Conservation (phyloP, 2,797 vertebrate species). For the Cheirogaleus major region DNA sequence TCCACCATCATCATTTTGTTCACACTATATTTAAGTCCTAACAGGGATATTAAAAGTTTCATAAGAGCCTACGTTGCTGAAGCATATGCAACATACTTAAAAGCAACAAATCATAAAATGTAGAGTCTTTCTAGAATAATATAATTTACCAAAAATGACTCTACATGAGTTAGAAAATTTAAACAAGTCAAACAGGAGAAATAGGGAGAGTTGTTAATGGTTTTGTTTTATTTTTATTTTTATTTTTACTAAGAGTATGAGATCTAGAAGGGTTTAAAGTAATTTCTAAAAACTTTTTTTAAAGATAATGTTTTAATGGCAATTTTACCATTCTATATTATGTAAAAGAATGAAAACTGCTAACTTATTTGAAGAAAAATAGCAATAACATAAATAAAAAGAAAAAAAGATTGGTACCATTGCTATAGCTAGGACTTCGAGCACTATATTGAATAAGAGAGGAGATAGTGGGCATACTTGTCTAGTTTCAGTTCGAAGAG, state of each 20-base stretch:
- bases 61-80: not conserved
- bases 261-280: not conserved
- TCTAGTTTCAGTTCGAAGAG: too few relatives aligned
- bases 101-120: not conserved
- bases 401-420: not conserved
- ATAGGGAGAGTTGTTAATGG: not conserved
- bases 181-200: not conserved
- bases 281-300: not conserved
- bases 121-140: not conserved
- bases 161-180: not conserved
- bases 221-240: not conserved
- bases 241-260: not conserved
- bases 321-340: not conserved
- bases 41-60: fast-evolving
- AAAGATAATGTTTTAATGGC: not conserved
- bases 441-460: too few relatives aligned
- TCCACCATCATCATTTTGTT: not conserved
- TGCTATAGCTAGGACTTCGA: too few relatives aligned
- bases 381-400: not conserved
- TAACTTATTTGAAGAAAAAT: not conserved
- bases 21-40: not conserved
- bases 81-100: not conserved
- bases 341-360: not conserved
- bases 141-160: not conserved
- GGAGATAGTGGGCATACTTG: too few relatives aligned